Evolutionary conservation across 1,140 invertebrate species (phyloP).

Genomic region (Chironomus striatipennis): DNA sequence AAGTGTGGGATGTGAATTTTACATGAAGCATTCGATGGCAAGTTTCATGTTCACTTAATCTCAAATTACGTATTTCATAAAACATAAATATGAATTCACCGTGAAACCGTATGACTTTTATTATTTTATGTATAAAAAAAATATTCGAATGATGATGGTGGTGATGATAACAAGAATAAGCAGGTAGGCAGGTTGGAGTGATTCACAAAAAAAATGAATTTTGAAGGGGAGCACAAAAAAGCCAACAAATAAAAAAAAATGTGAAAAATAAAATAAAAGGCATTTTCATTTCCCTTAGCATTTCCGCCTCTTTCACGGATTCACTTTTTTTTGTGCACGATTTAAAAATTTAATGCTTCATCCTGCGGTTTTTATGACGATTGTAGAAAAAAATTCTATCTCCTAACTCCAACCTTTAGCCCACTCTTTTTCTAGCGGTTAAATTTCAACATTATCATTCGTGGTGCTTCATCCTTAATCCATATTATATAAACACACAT

Average conservation of each 20-base stretch:
- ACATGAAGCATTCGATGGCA: neutral
- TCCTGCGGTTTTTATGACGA: slow-evolving; percentile 7
- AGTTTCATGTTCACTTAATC: slow-evolving; percentile 13
- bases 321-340: neutral
- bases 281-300: neutral
- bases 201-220: neutral
- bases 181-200: neutral
- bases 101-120: slow-evolving; percentile 1
- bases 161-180: neutral
- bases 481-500: neutral
- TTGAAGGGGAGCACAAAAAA: neutral
- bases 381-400: neutral
- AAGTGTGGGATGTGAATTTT: too few species aligned
- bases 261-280: neutral
- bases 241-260: neutral
- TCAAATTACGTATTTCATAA: neutral
- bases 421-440: neutral
- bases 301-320: neutral
- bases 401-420: neutral
- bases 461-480: slow-evolving; percentile 9
- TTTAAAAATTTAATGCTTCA: slow-evolving; percentile 15
- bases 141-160: neutral
- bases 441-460: neutral
- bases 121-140: neutral
- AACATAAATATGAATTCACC: neutral